Evolutionary conservation across 2,797 vertebrate species (phyloP).

Genomic region (Diceros bicornis): DNA sequence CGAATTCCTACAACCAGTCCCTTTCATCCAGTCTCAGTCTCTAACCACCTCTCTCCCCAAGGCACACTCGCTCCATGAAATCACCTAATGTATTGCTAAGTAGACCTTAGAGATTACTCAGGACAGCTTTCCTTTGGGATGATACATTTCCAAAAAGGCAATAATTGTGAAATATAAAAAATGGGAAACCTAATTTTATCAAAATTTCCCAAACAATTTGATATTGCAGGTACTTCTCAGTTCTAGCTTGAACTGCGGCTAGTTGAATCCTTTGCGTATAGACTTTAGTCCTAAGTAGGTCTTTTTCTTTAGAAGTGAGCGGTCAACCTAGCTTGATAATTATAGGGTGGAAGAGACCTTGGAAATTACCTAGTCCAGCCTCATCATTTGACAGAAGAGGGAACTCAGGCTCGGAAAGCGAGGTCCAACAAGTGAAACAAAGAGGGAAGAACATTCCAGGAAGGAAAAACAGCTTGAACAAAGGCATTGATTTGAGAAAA

Average conservation of each 20-base stretch:
- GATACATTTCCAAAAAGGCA: constrained; percentile 50
- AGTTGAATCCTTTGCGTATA: not conserved
- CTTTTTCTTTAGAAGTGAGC: constrained; percentile 15
- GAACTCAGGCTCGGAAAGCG: not conserved
- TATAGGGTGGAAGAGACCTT: not conserved
- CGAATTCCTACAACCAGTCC: constrained; percentile 15
- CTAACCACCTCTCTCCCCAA: not conserved
- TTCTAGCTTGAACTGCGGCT: not conserved
- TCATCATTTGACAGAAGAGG: not conserved
- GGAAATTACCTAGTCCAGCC: not conserved
- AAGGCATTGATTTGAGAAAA: not conserved
- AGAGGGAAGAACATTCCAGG: not conserved
- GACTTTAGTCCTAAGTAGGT: constrained; percentile 11
- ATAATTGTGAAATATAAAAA: not conserved
- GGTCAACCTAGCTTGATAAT: not conserved
- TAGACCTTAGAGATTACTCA: constrained; percentile 28
- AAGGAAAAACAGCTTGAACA: constrained; percentile 1
- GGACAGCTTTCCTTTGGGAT: constrained; percentile 38
- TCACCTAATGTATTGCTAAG: not conserved
- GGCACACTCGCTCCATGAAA: not conserved
- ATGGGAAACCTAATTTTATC: not conserved
- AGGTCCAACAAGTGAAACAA: not conserved
- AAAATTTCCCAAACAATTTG: not conserved
- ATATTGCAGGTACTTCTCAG: not conserved
- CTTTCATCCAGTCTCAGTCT: not conserved